Evolutionary conservation across 2,888 invertebrate genomes (phyloP), one percentile per base, ranked within the genome.

Genomic region (Drosophila prostipennis): DNA sequence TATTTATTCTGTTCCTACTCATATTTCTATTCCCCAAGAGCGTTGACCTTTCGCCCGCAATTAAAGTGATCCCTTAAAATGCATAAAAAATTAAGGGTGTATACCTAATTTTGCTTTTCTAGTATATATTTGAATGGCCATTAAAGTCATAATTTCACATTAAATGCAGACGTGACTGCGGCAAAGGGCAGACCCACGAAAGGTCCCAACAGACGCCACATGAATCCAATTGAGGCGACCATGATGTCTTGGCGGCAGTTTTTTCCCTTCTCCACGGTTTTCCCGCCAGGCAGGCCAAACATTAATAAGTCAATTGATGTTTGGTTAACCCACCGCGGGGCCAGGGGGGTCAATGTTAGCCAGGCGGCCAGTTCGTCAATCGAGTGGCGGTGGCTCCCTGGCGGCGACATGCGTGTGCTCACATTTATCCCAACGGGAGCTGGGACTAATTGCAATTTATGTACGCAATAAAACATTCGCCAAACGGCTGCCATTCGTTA

Each of bases 281-380:
- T 52, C 40, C 67, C 51, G 16, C 29, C 42, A 34, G 58, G 59
- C 52, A 51, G 45, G 34, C 51, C 76, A 77, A 79, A 83, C 87
- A 83, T 83, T 86, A 86, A 83, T 83, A 83, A 83, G 82, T 79
- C 82, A 83, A 83, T 83, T 83, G 82, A 80, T 83, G 87, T 83
- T 83, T 83, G 86, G 84, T 86, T 86, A 86, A 86, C 84, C 87
- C 79, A 72, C 61, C 83, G 61, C 52, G 45, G 54, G 46, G 72
- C 55, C 52, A 53, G 45, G 54, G 49, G 59, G 59, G 37, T 23
- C 13, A 52, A 40, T 26, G 46, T 37, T 36, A 34, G 55, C 37
- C 53, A n/a, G 26, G 52, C 32, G 32, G 71, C 68, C 79, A 70
- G 86, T 76, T 73, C 79, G 79, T 86, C 86, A 80, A 76, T 67